Conservation (phyloP, 2,888 invertebrate species). For the Leptopilina drosophilae region DNA sequence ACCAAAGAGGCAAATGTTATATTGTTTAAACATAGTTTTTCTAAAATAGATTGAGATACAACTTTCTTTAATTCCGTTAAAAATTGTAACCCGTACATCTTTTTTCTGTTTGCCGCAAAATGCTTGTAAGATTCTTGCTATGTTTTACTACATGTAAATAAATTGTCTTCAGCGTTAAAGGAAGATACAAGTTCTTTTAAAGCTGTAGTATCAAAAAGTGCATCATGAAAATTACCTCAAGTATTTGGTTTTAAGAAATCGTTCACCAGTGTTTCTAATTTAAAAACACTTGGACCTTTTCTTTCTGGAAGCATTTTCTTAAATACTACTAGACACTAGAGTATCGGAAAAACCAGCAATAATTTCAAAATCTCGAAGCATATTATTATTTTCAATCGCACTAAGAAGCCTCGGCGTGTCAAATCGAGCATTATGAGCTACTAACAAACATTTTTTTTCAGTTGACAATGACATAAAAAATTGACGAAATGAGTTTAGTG, state of each 20-base stretch:
- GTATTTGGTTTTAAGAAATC: constrained; percentile 42
- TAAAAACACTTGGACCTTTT: constrained; percentile 44
- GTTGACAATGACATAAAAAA: constrained; percentile 43
- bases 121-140: no score
- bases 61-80: no score
- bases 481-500: constrained; percentile 39
- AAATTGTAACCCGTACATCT: no score
- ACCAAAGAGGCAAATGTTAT: neutral
- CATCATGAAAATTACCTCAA: constrained; percentile 43
- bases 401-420: constrained; percentile 43
- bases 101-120: no score
- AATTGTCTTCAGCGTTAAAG: constrained; percentile 17
- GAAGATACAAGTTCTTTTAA: constrained; percentile 25
- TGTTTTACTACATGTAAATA: constrained; percentile 25
- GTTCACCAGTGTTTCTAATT: constrained; percentile 37
- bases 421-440: constrained; percentile 50
- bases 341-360: constrained; percentile 49
- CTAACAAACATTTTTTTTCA: constrained; percentile 38
- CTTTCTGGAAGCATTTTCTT: constrained; percentile 42
- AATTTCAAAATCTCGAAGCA: constrained; percentile 40
- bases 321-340: constrained; percentile 35
- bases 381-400: constrained; percentile 42
- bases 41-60: no score
- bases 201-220: constrained; percentile 44
- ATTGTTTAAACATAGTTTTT: no score